Evolutionary conservation across 2,797 vertebrate species (phyloP).

Genomic region (Chelon labrosus): DNA sequence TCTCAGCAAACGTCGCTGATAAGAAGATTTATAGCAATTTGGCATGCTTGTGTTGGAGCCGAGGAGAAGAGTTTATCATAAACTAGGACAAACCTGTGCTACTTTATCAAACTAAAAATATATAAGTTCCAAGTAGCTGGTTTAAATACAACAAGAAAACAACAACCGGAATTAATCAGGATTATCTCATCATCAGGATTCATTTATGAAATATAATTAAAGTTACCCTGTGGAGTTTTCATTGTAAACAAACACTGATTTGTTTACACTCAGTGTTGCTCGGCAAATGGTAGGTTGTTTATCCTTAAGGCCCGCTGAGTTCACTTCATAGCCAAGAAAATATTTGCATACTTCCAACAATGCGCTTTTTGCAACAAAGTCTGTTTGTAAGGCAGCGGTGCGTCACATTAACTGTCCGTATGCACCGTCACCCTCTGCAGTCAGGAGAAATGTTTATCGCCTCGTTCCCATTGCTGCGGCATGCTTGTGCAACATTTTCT

Average conservation of each 20-base stretch:
- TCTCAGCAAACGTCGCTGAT: constrained; percentile 45
- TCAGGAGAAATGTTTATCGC: background rate
- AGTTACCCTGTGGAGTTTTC: constrained; percentile 29
- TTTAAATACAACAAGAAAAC: constrained; percentile 30
- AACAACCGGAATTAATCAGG: constrained; percentile 41
- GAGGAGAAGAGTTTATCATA: constrained; percentile 40
- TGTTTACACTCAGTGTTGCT: constrained; percentile 17
- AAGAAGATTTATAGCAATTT: constrained; percentile 62
- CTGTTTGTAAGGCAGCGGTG: background rate
- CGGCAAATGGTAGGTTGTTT: constrained; percentile 15
- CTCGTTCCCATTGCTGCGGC: background rate
- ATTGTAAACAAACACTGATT: constrained; percentile 42
- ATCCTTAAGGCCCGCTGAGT: constrained; percentile 7
- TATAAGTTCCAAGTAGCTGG: constrained; percentile 10
- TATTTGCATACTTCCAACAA: background rate
- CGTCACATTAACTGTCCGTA: background rate
- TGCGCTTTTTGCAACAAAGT: background rate
- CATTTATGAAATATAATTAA: constrained; percentile 38
- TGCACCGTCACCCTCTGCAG: background rate
- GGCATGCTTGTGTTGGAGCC: constrained; percentile 55
- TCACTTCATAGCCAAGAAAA: background rate
- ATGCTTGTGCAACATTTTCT: background rate
- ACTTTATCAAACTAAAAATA: constrained; percentile 24
- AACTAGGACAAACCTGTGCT: constrained; percentile 61
- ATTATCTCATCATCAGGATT: constrained; percentile 18